Evolutionary conservation across 2,113 vertebrate species (phyloP), one percentile per base, ranked within the genome.

Genomic region (Macrotus californicus): DNA sequence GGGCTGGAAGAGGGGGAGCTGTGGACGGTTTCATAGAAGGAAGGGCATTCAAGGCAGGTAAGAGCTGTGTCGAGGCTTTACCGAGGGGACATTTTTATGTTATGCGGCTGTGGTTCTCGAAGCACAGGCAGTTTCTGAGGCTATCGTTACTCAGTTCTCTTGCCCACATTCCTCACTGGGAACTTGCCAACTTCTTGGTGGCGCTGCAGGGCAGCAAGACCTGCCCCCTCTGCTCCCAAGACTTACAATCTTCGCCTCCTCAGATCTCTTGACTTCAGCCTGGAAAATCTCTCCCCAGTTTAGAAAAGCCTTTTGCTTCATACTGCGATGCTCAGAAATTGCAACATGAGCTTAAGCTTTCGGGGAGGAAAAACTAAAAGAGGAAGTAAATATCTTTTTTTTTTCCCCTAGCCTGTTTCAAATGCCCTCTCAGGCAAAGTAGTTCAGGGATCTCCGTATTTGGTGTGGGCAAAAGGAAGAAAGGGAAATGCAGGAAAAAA

Each of bases 301-400:
- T 72, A 91, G 15, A 93, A 77, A 92, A 72, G 59, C 3, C 43
- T 86, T 90, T 72, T 87, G 43, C 39, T 90, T 87, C n/a, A 36
- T 66, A 83, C 13, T 22, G 75, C 43, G 50, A 12, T 29, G 14
- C 50, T 69, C 31, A 59, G 31, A 9, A 95, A 83, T 87, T 86
- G 11, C 61, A 92, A 48, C 3, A 21, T 14, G n/a, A 2, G n/a
- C 1, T 85, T 79, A 61, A 8, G 19, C 36, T 75, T 89, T 66
- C 11, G 18, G 34, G 14, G 5, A 6, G 10, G 15, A 56, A 67
- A 39, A 3, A 11, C 5, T 36, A 79, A 89, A 85, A 79, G 5
- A 10, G n/a, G 21, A 86, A 92, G 2, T 46, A 91, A n/a, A 43
- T 34, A 9, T 14, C 0, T 22, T 43, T 52, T 67, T 50, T 61